Conservation (phyloP, 2,888 invertebrate genomes). For the Lacanobia wlatinum region DNA sequence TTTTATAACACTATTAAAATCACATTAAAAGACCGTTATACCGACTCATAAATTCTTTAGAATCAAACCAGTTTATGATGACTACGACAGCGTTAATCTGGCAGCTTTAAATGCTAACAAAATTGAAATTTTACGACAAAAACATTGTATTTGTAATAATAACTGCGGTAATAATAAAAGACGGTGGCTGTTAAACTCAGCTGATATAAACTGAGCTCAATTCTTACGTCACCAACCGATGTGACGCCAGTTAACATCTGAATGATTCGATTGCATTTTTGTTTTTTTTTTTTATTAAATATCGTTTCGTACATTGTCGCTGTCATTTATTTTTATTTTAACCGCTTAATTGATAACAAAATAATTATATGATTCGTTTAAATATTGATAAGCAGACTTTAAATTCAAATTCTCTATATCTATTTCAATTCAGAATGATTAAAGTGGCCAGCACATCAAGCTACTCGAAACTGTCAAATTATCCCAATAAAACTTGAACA, state of each 20-base stretch:
- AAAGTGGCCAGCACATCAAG: too few relatives aligned
- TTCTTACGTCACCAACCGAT: conserved; percentile 30
- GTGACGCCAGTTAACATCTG: conserved; percentile 7
- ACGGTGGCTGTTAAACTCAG: conserved; percentile 57
- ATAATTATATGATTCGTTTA: too few relatives aligned
- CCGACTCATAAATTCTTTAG: conserved; percentile 50
- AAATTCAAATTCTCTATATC: too few relatives aligned
- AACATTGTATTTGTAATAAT: conserved; percentile 64
- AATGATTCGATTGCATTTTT: conserved; percentile 8
- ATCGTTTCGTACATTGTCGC: not conserved
- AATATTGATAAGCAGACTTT: too few relatives aligned
- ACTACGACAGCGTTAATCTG: conserved; percentile 59
- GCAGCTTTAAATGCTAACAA: conserved; percentile 54
- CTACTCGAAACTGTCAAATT: too few relatives aligned
- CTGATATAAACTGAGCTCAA: conserved; percentile 53
- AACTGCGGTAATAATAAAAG: conserved; percentile 53
- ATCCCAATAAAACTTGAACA: too few relatives aligned
- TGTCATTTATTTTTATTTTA: not conserved
- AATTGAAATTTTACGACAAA: conserved; percentile 60
- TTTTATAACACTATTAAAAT: conserved; percentile 43
- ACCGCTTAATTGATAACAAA: too few relatives aligned
- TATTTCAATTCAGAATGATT: too few relatives aligned
- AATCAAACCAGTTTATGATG: conserved; percentile 49
- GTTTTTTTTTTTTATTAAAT: not conserved
- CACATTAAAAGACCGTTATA: conserved; percentile 29